Base-by-base conservation (phyloP, 2,888 invertebrate genomes). In the Drosophila paramelanica region DNA sequence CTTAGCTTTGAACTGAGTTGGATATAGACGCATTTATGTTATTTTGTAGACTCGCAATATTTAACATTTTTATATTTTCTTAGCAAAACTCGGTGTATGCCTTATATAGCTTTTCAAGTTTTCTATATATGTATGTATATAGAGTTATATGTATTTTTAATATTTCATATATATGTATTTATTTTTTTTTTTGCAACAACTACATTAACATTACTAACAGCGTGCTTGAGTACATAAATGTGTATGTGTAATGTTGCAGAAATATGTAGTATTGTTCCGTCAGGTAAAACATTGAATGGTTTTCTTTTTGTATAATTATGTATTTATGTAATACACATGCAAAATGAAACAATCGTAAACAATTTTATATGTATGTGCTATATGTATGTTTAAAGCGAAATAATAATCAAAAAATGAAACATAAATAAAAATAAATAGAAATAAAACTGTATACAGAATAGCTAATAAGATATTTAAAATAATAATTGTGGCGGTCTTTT, bases 341-440 rank as follows among this genome's bases (percentile, higher is more conserved):
- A 56, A 52, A 55, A 46, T 59, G 38, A 55, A 66, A 66, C 38
- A 55, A 65, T 65, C 10, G 25, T 59, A 38, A 51, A 46, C 39
- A 43, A 13, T 43, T 31, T 31, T 52, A 41, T 31, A 27, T 47
- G 11, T 50, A 23, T 33, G 53, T 65, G 65, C 49, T 61, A 20
- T 67, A 43, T 64, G 50, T 51, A 52, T 62, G 20, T 47, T 51
- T 41, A 62, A 36, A 43, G 33, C 33, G 31, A 46, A 45, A 73
- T 67, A 45, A 73, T 67, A 57, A 57, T 70, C 47, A 25, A 59
- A 62, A 62, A 14, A 51, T 31, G 25, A 51, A 61, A 45, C 27
- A 25, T 66, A 51, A 77, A 46, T 55, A 77, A 72, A 66, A 75
- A 75, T 75, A 75, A 75, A 75, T 75, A 77, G 50, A 53, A 43